phyloP scores from a whole-genome alignment of 2,797 vertebrate species.

The Benthosema pterotum region DNA sequence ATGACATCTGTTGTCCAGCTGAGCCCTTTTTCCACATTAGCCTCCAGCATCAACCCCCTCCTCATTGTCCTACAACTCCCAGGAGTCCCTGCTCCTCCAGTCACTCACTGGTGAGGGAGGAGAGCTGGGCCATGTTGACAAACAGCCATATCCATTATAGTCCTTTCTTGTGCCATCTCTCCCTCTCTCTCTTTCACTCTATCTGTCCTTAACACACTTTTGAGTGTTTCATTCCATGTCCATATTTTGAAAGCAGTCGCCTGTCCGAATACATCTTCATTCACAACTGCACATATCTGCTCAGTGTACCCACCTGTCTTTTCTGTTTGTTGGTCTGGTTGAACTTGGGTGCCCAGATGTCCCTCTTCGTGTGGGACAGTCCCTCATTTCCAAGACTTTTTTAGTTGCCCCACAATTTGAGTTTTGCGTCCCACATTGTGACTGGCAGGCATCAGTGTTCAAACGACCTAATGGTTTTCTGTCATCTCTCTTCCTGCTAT shows the following conservation, averaged over 20 bases:
- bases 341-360: no score
- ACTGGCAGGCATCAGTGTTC: no score
- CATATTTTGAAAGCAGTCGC: neutral
- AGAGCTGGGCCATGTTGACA: neutral
- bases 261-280: neutral
- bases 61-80: conserved; percentile 69
- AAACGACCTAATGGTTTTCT: no score
- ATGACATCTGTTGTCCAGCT: conserved; percentile 72
- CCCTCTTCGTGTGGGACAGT: no score
- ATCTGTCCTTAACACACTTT: neutral
- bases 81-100: conserved; percentile 57
- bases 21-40: conserved; percentile 59
- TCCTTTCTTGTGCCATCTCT: neutral
- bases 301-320: neutral
- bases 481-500: no score
- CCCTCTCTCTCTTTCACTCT: no score
- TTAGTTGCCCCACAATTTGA: no score
- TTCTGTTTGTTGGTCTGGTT: conserved; percentile 2
- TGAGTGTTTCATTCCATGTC: neutral
- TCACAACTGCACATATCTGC: no score
- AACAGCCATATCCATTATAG: conserved; percentile 11
- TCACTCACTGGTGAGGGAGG: conserved; percentile 33
- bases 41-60: conserved; percentile 58
- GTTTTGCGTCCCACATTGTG: no score
- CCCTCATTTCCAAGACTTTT: no score